phyloP scores from a whole-genome alignment of 2,888 invertebrate genomes.

The Nymphalis urticae region DNA sequence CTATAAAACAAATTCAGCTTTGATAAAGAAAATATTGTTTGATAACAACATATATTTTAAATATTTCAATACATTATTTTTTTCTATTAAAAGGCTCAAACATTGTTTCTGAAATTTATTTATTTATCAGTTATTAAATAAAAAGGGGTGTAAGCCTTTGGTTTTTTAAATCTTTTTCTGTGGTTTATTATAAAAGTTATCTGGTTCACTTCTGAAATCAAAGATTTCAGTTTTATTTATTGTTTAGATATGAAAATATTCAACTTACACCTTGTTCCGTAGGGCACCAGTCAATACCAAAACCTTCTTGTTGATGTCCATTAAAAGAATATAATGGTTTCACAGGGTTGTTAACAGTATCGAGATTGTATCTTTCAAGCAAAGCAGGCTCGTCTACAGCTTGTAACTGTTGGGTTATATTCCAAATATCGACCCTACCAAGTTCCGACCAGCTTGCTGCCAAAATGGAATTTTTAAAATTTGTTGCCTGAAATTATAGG shows the following conservation, averaged over 20 bases:
- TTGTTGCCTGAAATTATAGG: slow-evolving; percentile 72
- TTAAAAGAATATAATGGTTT: slow-evolving; percentile 92
- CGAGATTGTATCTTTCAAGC: slow-evolving; percentile 84
- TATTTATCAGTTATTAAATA: too few relatives aligned
- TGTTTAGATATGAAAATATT: neutral
- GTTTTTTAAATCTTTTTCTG: neutral
- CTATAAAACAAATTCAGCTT: slow-evolving; percentile 58
- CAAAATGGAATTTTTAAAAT: slow-evolving; percentile 84
- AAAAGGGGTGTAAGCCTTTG: too few relatives aligned
- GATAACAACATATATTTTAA: too few relatives aligned
- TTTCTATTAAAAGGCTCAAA: too few relatives aligned
- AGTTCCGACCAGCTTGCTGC: slow-evolving; percentile 98
- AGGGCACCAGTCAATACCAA: slow-evolving; percentile 95
- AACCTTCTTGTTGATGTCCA: slow-evolving; percentile 97
- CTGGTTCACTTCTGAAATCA: too few relatives aligned
- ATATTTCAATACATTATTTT: too few relatives aligned
- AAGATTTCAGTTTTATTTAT: too few relatives aligned
- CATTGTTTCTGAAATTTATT: too few relatives aligned
- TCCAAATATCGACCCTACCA: slow-evolving; percentile 96
- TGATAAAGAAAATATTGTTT: too few relatives aligned
- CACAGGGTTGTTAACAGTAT: slow-evolving; percentile 76
- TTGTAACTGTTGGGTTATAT: slow-evolving; percentile 89
- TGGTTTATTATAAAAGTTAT: neutral
- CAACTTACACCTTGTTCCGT: slow-evolving; percentile 86
- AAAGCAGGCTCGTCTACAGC: slow-evolving; percentile 87